phyloP scores from a whole-genome alignment of 37 sponge, comb jelly and placozoan genomes.

The Geodia barretti region DNA sequence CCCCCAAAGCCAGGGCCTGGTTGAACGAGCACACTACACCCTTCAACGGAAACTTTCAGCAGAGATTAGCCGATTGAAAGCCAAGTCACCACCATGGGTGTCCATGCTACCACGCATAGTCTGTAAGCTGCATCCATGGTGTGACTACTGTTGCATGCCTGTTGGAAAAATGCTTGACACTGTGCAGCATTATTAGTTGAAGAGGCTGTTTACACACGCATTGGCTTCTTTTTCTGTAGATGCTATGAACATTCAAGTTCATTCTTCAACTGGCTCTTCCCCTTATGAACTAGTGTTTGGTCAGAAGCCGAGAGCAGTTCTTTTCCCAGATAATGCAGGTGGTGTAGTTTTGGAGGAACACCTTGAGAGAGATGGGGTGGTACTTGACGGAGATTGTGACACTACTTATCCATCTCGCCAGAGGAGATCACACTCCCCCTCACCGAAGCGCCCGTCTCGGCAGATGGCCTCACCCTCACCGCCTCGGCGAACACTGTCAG shows the following conservation, averaged over 20 bases:
- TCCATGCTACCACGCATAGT: constrained; percentile 31
- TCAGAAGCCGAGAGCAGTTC: constrained; percentile 25
- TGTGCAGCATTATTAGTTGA: no score
- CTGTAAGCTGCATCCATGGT: constrained; percentile 20
- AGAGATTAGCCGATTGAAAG: constrained; percentile 2
- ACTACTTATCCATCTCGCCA: no score
- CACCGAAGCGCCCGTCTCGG: no score
- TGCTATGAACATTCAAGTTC: constrained; percentile 43
- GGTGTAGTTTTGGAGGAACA: background rate
- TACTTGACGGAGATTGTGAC: no score
- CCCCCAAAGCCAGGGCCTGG: constrained; percentile 40
- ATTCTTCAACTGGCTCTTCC: constrained; percentile 14
- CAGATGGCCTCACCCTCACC: no score
- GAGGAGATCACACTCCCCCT: no score
- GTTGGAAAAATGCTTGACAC: no score
- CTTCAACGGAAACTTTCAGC: constrained; percentile 32
- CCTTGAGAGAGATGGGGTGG: no score
- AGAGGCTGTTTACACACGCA: no score
- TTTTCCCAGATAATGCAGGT: constrained; percentile 20
- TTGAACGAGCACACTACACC: constrained; percentile 46
- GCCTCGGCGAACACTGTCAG: no score
- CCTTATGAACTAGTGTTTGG: constrained; percentile 49
- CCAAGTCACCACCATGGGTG: constrained; percentile 17
- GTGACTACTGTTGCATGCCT: background rate
- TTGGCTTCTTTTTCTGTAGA: constrained; percentile 34